A percentile compares a stretch with the other conserved stretches of the same genome.
Evolutionary conservation across 2,797 vertebrate genomes (phyloP).

Genomic region (Myotis pilosus): DNA sequence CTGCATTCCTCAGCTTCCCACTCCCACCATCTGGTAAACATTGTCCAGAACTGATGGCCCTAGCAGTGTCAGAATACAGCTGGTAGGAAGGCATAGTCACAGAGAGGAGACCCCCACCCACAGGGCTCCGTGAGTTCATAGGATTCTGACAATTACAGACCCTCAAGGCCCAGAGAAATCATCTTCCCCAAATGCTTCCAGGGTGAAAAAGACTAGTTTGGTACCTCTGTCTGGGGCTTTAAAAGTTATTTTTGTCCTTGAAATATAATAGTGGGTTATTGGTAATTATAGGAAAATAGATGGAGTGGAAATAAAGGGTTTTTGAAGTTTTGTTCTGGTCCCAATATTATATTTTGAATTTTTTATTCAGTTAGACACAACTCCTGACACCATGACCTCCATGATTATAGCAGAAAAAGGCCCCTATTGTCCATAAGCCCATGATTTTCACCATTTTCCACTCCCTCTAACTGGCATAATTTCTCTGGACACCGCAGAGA

Average conservation of each 20-base stretch:
- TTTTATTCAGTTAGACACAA: not conserved
- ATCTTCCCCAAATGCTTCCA: constrained; percentile 74
- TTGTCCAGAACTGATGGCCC: constrained; percentile 5
- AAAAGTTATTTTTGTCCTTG: constrained; percentile 82
- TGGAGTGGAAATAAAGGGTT: constrained; percentile 56
- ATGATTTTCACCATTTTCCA: constrained; percentile 60
- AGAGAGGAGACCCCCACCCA: constrained; percentile 57
- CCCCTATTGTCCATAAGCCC: not conserved
- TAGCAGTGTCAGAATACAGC: not conserved
- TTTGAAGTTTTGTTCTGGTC: constrained; percentile 35
- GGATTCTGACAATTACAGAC: constrained; percentile 79
- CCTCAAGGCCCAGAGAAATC: constrained; percentile 65
- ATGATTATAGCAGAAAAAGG: constrained; percentile 68
- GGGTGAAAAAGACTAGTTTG: constrained; percentile 80
- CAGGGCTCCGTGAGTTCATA: constrained; percentile 55
- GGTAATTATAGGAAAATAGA: constrained; percentile 78
- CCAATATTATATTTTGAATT: constrained; percentile 40
- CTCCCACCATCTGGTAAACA: not conserved
- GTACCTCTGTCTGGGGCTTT: constrained; percentile 67
- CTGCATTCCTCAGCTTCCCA: not conserved
- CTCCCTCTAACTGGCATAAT: constrained; percentile 31
- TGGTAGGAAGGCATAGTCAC: constrained; percentile 66
- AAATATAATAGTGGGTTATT: constrained; percentile 80
- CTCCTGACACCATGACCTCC: constrained; percentile 26
- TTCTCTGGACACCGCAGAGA: constrained; percentile 55